phyloP scores from a whole-genome alignment of 64 coral and sea anemone genomes.

The Exaiptasia diaphana region DNA sequence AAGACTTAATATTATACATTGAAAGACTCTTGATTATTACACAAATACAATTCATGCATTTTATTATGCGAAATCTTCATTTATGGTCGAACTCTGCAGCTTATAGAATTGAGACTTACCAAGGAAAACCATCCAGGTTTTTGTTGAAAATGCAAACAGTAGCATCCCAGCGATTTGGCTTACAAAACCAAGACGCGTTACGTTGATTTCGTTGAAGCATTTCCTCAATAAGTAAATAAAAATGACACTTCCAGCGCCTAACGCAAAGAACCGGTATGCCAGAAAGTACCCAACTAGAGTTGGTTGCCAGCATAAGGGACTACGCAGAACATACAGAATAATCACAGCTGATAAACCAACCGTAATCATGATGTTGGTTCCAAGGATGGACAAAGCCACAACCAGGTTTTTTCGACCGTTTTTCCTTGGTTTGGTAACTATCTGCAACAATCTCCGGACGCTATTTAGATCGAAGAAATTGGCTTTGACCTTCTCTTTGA shows the following conservation, averaged over 20 bases:
- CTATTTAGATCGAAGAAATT: slow-evolving; percentile 62
- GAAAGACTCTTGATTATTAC: too few relatives aligned
- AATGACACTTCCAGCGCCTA: slow-evolving; percentile 56
- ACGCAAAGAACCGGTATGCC: slow-evolving; percentile 54
- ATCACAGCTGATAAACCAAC: slow-evolving; percentile 44
- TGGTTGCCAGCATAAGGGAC: slow-evolving; percentile 70
- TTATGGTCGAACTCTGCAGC: too few relatives aligned
- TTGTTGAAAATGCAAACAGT: slow-evolving; percentile 71
- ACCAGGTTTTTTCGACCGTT: slow-evolving; percentile 45
- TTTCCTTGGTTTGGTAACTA: slow-evolving; percentile 43
- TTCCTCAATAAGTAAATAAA: slow-evolving; percentile 33
- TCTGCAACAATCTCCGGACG: slow-evolving; percentile 25
- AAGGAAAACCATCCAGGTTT: slow-evolving; percentile 72
- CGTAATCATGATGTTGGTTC: slow-evolving; percentile 24
- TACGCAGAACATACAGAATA: slow-evolving; percentile 59
- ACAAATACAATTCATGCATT: too few relatives aligned
- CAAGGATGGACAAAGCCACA: slow-evolving; percentile 21
- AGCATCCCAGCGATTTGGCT: slow-evolving; percentile 42
- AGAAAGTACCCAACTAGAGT: slow-evolving; percentile 67
- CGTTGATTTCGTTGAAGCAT: slow-evolving; percentile 55
- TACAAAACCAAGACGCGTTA: slow-evolving; percentile 48
- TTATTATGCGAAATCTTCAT: too few relatives aligned
- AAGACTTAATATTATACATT: too few relatives aligned
- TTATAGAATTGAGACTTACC: slow-evolving; percentile 52
- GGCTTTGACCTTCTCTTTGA: not conserved